A percentile compares a stretch with the other conserved stretches of the same genome.
Conservation (phyloP, 2,797 vertebrate species). For the Syndactyla subalaris region DNA sequence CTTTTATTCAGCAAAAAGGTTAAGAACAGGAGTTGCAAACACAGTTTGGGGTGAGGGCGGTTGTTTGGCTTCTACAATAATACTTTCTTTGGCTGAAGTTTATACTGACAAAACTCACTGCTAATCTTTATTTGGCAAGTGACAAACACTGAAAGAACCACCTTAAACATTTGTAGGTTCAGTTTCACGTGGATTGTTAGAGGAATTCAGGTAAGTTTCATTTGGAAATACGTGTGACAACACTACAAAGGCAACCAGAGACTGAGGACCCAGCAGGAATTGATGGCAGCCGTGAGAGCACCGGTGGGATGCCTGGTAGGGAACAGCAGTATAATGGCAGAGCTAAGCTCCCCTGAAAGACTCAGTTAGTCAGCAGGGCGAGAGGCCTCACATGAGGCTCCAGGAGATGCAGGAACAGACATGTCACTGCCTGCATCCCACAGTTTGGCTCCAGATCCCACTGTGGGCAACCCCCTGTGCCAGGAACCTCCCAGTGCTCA, state of each 20-base stretch:
- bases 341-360: background rate
- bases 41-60: background rate
- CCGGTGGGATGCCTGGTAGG: background rate
- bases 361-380: background rate
- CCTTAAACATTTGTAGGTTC: background rate
- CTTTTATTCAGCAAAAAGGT: background rate
- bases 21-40: background rate
- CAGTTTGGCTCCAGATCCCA: accelerated
- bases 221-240: background rate
- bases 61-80: background rate
- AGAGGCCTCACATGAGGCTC: accelerated
- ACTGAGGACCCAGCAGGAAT: background rate
- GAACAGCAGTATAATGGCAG: background rate
- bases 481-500: background rate
- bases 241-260: background rate
- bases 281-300: background rate
- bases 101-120: background rate
- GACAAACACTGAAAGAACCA: background rate
- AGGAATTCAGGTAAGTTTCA: background rate
- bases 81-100: background rate
- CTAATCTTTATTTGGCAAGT: background rate
- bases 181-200: accelerated
- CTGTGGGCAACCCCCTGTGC: background rate
- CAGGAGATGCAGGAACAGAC: background rate
- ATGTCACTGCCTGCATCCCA: accelerated